A percentile compares a stretch with the other conserved stretches of the same genome.
These are phyloP conservation scores for Sciaenops ocellatus DNA, from an alignment of 2,797 vertebrate species.

Conservation along the genomic window DNA sequence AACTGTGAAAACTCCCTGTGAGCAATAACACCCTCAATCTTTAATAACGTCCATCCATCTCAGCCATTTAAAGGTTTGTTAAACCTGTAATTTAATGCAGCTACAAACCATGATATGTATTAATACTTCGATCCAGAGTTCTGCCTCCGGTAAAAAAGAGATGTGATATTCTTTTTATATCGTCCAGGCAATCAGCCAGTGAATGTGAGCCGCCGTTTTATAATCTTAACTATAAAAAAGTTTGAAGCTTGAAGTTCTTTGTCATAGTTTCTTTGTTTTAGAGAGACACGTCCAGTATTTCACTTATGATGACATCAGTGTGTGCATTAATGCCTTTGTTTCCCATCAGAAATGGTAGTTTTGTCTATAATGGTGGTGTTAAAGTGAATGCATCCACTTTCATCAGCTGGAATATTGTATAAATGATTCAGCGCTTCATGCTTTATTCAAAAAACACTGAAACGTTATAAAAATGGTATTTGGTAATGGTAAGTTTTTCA, in stretches of 20 bases:
- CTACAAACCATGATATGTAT: background rate
- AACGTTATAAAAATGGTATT: too few species aligned
- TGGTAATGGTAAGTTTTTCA: too few species aligned
- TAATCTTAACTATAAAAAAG: background rate
- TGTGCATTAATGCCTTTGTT: background rate
- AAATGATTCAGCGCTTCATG: too few species aligned
- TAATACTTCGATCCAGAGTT: background rate
- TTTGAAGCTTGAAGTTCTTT: background rate
- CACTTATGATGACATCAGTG: background rate
- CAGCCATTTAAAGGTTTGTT: conserved; percentile 21
- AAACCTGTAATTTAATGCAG: conserved; percentile 31
- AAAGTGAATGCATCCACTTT: too few species aligned
- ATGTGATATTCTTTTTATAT: conserved; percentile 22
- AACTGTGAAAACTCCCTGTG: background rate
- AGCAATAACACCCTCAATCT: background rate
- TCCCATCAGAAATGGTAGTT: too few species aligned
- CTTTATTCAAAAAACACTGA: too few species aligned
- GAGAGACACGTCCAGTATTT: background rate
- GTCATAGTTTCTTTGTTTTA: conserved; percentile 2
- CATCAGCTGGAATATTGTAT: too few species aligned
- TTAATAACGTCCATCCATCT: background rate
- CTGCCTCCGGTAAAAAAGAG: background rate
- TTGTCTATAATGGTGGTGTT: too few species aligned
- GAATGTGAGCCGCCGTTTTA: conserved; percentile 5
- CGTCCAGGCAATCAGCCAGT: background rate